phyloP scores from a whole-genome alignment of 2,888 invertebrate species.

The Crocallis elinguaria region DNA sequence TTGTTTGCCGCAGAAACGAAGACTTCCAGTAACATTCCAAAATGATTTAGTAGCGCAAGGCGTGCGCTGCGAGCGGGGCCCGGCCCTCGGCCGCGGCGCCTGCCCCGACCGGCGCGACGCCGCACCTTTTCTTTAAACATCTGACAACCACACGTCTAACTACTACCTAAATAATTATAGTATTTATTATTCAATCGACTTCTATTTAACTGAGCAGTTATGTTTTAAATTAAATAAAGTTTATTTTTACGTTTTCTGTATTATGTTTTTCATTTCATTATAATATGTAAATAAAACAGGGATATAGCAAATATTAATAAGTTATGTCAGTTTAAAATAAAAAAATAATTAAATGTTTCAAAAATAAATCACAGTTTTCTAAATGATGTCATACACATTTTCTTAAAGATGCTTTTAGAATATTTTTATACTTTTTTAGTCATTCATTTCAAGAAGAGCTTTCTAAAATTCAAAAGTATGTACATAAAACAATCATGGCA shows the following conservation, averaged over 20 bases:
- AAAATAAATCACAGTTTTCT: not conserved
- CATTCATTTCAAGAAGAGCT: too few relatives aligned
- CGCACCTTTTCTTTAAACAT: conserved; percentile 42
- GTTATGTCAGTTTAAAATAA: conserved; percentile 1
- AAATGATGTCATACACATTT: not conserved
- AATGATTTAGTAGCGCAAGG: conserved; percentile 70
- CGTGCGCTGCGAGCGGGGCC: conserved; percentile 47
- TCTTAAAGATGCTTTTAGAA: not conserved
- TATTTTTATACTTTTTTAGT: too few relatives aligned
- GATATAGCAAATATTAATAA: not conserved
- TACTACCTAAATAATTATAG: conserved; percentile 48
- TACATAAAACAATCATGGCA: too few relatives aligned
- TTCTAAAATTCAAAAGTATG: too few relatives aligned
- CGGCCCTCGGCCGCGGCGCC: conserved; percentile 43
- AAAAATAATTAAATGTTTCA: not conserved
- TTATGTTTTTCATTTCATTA: conserved; percentile 61
- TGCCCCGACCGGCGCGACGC: conserved; percentile 37
- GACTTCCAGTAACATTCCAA: conserved; percentile 81
- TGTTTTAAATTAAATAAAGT: conserved; percentile 79
- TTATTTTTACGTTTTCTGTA: conserved; percentile 81
- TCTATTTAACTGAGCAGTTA: conserved; percentile 66
- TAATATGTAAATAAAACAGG: conserved; percentile 5
- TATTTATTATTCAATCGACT: conserved; percentile 64
- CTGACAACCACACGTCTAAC: conserved; percentile 37
- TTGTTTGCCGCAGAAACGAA: conserved; percentile 82